Base-by-base conservation (phyloP, 2,113 vertebrate species). In the Gasterosteus nipponicus region DNA sequence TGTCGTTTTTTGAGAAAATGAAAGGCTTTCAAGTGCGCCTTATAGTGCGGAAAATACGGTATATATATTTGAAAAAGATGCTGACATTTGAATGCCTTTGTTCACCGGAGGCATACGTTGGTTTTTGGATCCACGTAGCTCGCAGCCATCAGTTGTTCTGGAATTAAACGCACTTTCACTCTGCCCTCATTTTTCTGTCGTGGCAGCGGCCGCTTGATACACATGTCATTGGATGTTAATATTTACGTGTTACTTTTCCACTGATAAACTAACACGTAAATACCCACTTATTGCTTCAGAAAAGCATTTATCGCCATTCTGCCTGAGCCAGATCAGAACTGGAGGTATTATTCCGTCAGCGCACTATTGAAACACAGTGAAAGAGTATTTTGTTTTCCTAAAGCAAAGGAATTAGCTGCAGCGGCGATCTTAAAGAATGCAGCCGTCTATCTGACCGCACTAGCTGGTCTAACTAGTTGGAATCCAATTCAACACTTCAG, bases 401-500 rank as follows among this genome's bases (percentile, higher is more conserved):
- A 53, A 69, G 63, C 41, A 33, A 69, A 39, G 9, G 29, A 70
- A 82, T 77, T 67, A 68, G 63, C 56, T 74, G 46, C n/a, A 54
- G 64, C 62, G 54, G 42, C 56, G 59, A 46, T 77, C 41, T 44
- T 56, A 38, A 72, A 64, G 75, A 61, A 54, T 49, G 47, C 70
- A 77, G 33, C 41, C 10, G 26, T 65, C 68, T n/a, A 11, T 75
- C 60, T 69, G 73, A 49, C 63, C 57, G 54, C 46, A 31, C 63
- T 56, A 44, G 18, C 29, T 26, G 31, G 5, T 61, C 9, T 31
- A 68, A 59, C 19, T 26, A 26, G 2, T 3, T 54, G 42, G 26
- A 26, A 82, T 75, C 61, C 79, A 75, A 78, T 82, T 75, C 75
- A 71, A 75, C 54, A 78, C 75, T 72, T 67, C 53, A 78, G n/a